These are phyloP conservation scores for Macrochelys suwanniensis DNA, from an alignment of 2,797 vertebrate species.

Conservation along the genomic window DNA sequence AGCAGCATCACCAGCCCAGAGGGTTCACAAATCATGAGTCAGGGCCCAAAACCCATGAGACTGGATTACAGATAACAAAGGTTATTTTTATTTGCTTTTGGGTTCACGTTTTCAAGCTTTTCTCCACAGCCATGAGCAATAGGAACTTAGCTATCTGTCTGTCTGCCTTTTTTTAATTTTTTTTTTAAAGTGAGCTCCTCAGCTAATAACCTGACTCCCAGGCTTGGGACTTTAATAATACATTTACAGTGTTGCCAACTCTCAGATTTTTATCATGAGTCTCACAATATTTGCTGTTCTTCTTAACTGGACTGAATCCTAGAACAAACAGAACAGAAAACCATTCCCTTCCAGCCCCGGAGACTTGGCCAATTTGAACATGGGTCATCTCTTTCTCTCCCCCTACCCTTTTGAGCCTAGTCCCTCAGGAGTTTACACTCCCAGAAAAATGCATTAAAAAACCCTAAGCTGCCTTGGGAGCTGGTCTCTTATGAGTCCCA, in stretches of 20 bases:
- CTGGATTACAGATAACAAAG: not conserved
- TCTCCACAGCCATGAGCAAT: not conserved
- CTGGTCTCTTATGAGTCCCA: not conserved
- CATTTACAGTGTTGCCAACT: not conserved
- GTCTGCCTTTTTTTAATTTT: no score
- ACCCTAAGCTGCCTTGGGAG: not conserved
- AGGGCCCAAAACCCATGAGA: no score
- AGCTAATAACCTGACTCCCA: not conserved
- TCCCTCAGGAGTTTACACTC: not conserved
- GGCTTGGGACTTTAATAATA: not conserved
- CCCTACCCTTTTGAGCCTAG: not conserved
- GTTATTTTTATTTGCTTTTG: not conserved
- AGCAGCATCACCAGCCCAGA: not conserved
- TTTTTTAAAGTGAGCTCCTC: no score
- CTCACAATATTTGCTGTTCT: not conserved
- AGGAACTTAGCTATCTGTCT: not conserved
- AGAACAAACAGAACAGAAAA: not conserved
- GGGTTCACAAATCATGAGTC: not conserved
- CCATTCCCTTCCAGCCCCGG: not conserved
- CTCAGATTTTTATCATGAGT: not conserved
- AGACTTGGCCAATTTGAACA: not conserved
- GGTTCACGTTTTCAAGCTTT: no score
- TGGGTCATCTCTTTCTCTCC: not conserved
- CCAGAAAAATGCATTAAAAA: not conserved
- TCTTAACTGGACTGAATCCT: not conserved